These are phyloP conservation scores for Bombus balteatus DNA, from an alignment of 1,140 invertebrate genomes.

Conservation along the genomic window DNA sequence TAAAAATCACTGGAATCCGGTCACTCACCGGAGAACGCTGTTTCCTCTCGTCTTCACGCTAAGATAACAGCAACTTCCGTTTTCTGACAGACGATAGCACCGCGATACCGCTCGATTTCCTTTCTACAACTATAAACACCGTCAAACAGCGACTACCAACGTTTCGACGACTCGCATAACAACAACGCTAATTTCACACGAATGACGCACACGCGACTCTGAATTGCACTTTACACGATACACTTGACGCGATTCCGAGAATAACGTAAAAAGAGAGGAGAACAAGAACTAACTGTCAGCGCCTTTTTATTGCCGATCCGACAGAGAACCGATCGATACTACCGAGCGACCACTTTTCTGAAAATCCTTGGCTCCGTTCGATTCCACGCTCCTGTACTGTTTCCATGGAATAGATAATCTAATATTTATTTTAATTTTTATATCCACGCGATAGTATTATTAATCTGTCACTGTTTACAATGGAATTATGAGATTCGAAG, in stretches of 20 bases:
- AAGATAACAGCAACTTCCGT: constrained; percentile 3
- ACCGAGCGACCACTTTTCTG: neutral
- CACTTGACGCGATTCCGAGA: neutral
- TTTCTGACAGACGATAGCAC: neutral
- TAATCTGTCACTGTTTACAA: neutral
- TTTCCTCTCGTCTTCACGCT: neutral
- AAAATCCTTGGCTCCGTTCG: neutral
- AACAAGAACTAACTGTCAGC: neutral
- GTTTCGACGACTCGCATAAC: neutral
- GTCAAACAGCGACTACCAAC: too few relatives aligned
- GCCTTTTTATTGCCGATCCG: neutral
- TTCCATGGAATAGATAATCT: neutral
- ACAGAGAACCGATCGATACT: neutral
- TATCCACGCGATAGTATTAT: neutral
- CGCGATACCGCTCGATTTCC: constrained; percentile 8
- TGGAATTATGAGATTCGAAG: neutral
- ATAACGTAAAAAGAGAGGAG: neutral
- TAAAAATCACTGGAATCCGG: neutral
- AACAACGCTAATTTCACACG: neutral
- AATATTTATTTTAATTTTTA: neutral
- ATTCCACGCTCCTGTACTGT: neutral
- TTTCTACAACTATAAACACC: constrained; percentile 1
- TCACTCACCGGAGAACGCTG: neutral
- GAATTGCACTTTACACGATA: constrained; percentile 12
- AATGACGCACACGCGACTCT: constrained; percentile 15